phyloP scores from a whole-genome alignment of 2,113 vertebrate species.

The Agelaius tricolor region DNA sequence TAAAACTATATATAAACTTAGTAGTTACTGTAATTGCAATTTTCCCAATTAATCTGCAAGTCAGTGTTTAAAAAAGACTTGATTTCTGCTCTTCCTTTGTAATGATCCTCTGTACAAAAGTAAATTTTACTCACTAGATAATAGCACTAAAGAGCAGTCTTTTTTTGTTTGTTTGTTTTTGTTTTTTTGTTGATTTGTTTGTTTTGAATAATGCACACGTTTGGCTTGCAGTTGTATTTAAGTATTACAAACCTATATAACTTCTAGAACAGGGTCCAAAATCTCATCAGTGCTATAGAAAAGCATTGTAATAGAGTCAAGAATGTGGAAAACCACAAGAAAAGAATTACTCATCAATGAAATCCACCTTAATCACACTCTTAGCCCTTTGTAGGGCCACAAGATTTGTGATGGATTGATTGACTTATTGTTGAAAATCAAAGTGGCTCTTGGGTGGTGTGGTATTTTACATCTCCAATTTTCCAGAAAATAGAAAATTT shows the following conservation, averaged over 20 bases:
- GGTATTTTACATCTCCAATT: not conserved
- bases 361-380: not conserved
- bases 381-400: not conserved
- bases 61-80: not conserved
- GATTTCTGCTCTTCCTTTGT: not conserved
- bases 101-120: not conserved
- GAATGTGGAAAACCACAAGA: constrained; percentile 15
- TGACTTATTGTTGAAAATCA: not conserved
- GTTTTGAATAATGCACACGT: not conserved
- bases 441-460: not conserved
- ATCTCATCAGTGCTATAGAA: not conserved
- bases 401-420: not conserved
- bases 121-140: not conserved
- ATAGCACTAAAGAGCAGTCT: not conserved
- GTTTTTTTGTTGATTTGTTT: not conserved
- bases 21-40: not conserved
- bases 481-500: not conserved
- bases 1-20: not conserved
- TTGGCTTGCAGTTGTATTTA: not conserved
- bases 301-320: not conserved
- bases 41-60: not conserved
- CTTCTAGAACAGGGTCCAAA: not conserved
- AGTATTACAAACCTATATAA: not conserved
- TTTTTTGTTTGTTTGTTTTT: no score
- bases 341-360: not conserved